Evolutionary conservation across 2,113 vertebrate species (phyloP).

Genomic region (Hypanus sabinus): DNA sequence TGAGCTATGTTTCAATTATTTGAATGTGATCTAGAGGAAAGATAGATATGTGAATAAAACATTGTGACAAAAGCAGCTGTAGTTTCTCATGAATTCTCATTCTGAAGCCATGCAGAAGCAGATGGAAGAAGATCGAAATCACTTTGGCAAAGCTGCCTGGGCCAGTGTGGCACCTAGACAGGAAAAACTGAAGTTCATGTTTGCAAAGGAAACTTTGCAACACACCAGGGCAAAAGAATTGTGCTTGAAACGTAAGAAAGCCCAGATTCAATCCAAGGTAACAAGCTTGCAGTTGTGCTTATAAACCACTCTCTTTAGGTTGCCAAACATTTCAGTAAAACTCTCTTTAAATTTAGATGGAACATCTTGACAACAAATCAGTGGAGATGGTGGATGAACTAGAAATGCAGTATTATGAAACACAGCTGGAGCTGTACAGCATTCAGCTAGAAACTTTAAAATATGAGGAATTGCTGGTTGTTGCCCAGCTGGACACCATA

Average conservation of each 20-base stretch:
- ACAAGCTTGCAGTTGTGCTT: slow-evolving; percentile 38
- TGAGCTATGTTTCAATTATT: background rate
- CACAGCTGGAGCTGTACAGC: slow-evolving; percentile 82
- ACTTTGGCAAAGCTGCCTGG: slow-evolving; percentile 84
- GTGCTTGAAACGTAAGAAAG: slow-evolving; percentile 74
- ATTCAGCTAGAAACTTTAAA: slow-evolving; percentile 81
- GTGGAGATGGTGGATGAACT: slow-evolving; percentile 63
- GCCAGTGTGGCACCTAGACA: slow-evolving; percentile 70
- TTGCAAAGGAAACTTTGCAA: slow-evolving; percentile 86
- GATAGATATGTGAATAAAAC: background rate
- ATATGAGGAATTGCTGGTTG: slow-evolving; percentile 81
- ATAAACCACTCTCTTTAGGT: background rate
- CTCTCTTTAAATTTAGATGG: slow-evolving; percentile 58
- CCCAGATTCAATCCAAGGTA: slow-evolving; percentile 65
- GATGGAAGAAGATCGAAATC: slow-evolving; percentile 75
- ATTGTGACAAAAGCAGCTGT: too few species aligned
- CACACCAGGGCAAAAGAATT: slow-evolving; percentile 78
- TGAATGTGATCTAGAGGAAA: background rate
- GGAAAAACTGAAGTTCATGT: slow-evolving; percentile 73
- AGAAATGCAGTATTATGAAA: slow-evolving; percentile 85
- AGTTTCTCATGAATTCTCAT: background rate
- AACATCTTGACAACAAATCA: slow-evolving; percentile 53
- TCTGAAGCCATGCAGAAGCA: slow-evolving; percentile 78
- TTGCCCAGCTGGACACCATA: slow-evolving; percentile 71
- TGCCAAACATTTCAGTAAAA: background rate